Percentiles rank a stretch among this genome's conserved stretches.
Evolutionary conservation across 2,797 vertebrate genomes (phyloP).

Genomic region (Parambassis ranga): DNA sequence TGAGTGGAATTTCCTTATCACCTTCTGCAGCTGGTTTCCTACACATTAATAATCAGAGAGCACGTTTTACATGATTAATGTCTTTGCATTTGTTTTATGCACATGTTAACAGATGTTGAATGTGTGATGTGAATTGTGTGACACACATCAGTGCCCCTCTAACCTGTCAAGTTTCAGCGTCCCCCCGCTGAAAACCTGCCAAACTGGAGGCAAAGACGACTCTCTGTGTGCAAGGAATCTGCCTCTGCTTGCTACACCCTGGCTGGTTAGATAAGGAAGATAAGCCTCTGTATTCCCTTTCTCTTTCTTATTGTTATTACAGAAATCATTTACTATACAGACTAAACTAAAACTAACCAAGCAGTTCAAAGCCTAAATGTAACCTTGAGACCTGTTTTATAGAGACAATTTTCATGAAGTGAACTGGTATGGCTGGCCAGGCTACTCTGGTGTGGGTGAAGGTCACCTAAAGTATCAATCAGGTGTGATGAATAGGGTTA

Average conservation of each 20-base stretch:
- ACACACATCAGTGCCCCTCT: not conserved
- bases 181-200: conserved; percentile 26
- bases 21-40: not conserved
- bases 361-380: no score
- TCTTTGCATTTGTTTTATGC: conserved; percentile 6
- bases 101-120: not conserved
- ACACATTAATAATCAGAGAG: not conserved
- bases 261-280: not conserved
- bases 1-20: not conserved
- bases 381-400: no score
- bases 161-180: accelerated
- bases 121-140: not conserved
- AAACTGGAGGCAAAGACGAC: conserved; percentile 13
- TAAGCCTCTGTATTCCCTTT: not conserved
- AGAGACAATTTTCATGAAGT: no score
- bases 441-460: no score
- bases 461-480: no score
- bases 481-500: no score
- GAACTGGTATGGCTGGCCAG: no score
- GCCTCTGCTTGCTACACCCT: not conserved
- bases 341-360: no score
- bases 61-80: conserved; percentile 6
- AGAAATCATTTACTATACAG: not conserved
- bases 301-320: not conserved
- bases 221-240: not conserved